Evolutionary conservation across 2,888 invertebrate genomes (phyloP).

Genomic region (Drosophila longiperda): DNA sequence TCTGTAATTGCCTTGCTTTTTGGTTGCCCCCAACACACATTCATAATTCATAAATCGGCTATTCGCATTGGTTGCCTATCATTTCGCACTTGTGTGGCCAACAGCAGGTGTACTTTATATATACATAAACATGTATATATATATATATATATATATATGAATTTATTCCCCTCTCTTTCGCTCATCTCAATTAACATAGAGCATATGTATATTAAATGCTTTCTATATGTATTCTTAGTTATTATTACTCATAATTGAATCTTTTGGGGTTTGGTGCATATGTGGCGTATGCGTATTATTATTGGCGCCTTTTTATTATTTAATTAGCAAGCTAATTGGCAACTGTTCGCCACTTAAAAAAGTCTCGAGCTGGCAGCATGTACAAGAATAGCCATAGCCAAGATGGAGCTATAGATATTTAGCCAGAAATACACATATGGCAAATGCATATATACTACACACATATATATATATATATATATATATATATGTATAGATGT

Average conservation of each 20-base stretch:
- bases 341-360: constrained; percentile 44
- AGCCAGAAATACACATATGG: constrained; percentile 38
- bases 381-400: constrained; percentile 56
- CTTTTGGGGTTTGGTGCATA: constrained; percentile 40
- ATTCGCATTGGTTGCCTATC: constrained; percentile 70
- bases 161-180: constrained; percentile 33
- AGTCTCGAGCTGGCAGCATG: constrained; percentile 38
- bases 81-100: constrained; percentile 69
- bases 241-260: constrained; percentile 76
- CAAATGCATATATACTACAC: not conserved
- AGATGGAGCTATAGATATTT: constrained; percentile 5
- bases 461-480: constrained; percentile 2
- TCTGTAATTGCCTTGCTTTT: constrained; percentile 49
- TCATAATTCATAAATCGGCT: constrained; percentile 64
- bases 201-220: constrained; percentile 20
- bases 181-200: constrained; percentile 54
- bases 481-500: not conserved
- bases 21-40: constrained; percentile 39
- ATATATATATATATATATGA: not conserved
- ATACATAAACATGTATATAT: constrained; percentile 6
- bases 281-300: constrained; percentile 71
- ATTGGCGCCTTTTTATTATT: constrained; percentile 75
- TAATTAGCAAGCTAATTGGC: constrained; percentile 82
- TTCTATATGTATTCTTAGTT: constrained; percentile 32
- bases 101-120: constrained; percentile 76